Conservation (phyloP, 2,797 vertebrate genomes). For the Momotus momota region DNA sequence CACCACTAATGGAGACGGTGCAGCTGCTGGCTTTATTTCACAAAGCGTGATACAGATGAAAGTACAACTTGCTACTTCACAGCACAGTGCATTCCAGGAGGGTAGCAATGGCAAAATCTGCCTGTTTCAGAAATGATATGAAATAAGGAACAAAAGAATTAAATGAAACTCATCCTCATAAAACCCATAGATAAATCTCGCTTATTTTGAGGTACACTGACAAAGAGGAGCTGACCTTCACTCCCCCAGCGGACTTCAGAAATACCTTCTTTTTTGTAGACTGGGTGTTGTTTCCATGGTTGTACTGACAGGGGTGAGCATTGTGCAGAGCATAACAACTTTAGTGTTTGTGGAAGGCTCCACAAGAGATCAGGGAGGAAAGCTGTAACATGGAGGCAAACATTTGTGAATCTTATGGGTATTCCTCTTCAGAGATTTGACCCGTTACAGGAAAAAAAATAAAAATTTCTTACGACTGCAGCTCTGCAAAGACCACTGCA, state of each 20-base stretch:
- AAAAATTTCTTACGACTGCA: background rate
- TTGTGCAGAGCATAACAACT: background rate
- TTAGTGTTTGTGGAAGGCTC: background rate
- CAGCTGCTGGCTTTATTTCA: slow-evolving; percentile 43
- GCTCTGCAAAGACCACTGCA: background rate
- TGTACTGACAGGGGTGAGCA: background rate
- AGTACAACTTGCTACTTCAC: slow-evolving; percentile 32
- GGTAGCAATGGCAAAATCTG: background rate
- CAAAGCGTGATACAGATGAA: background rate
- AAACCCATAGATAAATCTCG: rapidly evolving
- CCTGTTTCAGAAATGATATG: background rate
- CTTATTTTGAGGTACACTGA: background rate
- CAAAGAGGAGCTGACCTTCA: background rate
- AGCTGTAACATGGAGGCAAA: background rate
- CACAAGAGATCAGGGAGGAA: background rate
- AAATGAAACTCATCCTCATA: background rate
- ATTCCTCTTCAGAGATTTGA: background rate
- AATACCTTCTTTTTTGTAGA: background rate
- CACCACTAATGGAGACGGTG: background rate
- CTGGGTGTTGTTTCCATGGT: slow-evolving; percentile 14
- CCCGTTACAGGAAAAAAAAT: background rate
- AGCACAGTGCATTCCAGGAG: slow-evolving; percentile 22
- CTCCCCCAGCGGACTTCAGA: background rate
- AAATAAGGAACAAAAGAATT: background rate
- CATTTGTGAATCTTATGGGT: background rate